Conservation (phyloP, 2,888 invertebrate genomes). For the Napeogenes sylphis region DNA sequence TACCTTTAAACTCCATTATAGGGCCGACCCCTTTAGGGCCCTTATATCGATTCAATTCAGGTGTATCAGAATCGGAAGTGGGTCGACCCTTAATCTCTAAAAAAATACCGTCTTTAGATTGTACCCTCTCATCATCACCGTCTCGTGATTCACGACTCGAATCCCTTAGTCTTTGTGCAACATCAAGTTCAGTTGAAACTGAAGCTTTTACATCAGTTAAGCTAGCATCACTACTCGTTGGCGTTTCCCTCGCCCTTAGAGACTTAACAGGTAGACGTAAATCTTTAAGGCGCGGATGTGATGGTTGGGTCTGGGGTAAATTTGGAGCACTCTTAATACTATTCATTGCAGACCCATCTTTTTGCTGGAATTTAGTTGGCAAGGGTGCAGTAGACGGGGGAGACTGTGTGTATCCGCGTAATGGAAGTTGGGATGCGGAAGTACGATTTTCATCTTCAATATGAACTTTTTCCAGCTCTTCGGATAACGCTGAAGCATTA, state of each 20-base stretch:
- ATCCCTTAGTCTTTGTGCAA: conserved; percentile 72
- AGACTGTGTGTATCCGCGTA: conserved; percentile 86
- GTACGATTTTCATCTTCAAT: conserved; percentile 77
- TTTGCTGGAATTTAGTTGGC: conserved; percentile 87
- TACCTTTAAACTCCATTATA: conserved; percentile 80
- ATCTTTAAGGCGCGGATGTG: conserved; percentile 84
- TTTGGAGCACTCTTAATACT: conserved; percentile 90
- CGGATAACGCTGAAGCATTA: conserved; percentile 62
- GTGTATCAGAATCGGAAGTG: conserved; percentile 77
- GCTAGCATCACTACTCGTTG: conserved; percentile 80
- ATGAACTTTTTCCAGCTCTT: conserved; percentile 81
- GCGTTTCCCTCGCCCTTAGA: conserved; percentile 78
- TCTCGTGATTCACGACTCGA: conserved; percentile 77
- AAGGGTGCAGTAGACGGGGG: conserved; percentile 91
- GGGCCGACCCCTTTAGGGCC: conserved; percentile 78
- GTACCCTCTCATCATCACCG: conserved; percentile 84
- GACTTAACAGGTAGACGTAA: conserved; percentile 85
- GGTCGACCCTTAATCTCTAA: conserved; percentile 86
- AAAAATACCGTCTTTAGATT: conserved; percentile 82
- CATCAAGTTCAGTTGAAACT: conserved; percentile 64
- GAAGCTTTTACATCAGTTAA: conserved; percentile 80
- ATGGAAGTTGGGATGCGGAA: conserved; percentile 79
- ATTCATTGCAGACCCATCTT: conserved; percentile 84
- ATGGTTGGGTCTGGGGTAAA: conserved; percentile 81
- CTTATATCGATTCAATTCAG: conserved; percentile 75